Evolutionary conservation across 1,140 invertebrate genomes (phyloP), one percentile per base, ranked within the genome.

Genomic region (Zaprionus ghesquierei): DNA sequence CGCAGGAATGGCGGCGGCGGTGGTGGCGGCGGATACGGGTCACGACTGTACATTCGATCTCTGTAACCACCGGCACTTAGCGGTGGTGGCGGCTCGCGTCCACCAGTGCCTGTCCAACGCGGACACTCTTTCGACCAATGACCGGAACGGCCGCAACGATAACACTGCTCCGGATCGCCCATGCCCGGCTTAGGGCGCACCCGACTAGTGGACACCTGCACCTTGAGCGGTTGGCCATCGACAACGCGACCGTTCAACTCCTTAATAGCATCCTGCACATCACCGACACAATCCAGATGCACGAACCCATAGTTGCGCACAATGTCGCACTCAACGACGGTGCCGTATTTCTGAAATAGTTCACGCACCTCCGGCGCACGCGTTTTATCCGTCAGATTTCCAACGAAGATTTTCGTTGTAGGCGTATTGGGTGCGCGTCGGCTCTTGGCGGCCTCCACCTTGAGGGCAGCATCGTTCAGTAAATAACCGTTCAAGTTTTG

Each of bases 101-200:
- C 90, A 69, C 85, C 81, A 29, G 62, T 65, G 78, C 95, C 95
- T 90, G 96, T 82, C 84, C 96, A 87, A 95, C 95, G 85, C 95
- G 97, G 97, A 93, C 97, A 98, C 92, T 98, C 97, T 94, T 97
- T 98, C 77, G 97, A 98, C 97, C 97, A 98, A 93, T 98, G 97
- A 74, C 97, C 97, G 85, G 96, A 96, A 92, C 96, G 95, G 63
- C 97, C 97, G 94, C 97, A 98, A 92, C 97, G 95, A 93, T 98
- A 98, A 93, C 97, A 98, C 92, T 97, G 97, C 91, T 97, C 97
- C 90, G 97, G 97, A 93, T 98, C 97, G 80, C 97, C 97, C 97
- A 98, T 98, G 75, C 97, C 97, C 77, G 97, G 97, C 91, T 97
- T 95, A 91, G 97, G 97, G 75, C 97, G 93, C 8, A 98, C 97